These are phyloP conservation scores for Baccha elongata DNA, from an alignment of 2,888 invertebrate species.

Conservation along the genomic window DNA sequence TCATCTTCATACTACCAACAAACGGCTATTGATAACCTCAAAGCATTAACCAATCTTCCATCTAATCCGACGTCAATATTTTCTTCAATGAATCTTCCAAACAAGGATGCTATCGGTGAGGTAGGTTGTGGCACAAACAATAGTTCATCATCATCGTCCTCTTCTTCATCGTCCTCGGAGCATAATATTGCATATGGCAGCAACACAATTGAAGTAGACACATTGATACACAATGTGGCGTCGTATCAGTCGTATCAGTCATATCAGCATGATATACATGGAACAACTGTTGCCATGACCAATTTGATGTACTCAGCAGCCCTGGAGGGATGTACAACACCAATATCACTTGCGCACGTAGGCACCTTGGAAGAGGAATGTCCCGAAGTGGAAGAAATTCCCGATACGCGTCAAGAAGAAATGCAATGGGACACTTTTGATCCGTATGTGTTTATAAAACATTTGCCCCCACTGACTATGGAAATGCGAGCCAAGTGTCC, in stretches of 20 bases:
- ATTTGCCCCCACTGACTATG: constrained; percentile 91
- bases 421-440: constrained; percentile 91
- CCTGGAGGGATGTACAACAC: constrained; percentile 56
- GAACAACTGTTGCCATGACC: constrained; percentile 55
- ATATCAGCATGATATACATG: constrained; percentile 55
- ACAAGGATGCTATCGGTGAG: constrained; percentile 37
- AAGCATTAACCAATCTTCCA: constrained; percentile 83
- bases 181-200: constrained; percentile 46
- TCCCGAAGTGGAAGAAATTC: constrained; percentile 76
- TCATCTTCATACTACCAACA: constrained; percentile 72
- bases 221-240: constrained; percentile 73
- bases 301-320: constrained; percentile 60
- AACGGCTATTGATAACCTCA: constrained; percentile 84
- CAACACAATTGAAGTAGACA: constrained; percentile 67
- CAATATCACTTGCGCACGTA: constrained; percentile 54
- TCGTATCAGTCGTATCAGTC: constrained; percentile 64
- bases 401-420: constrained; percentile 75
- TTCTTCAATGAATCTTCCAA: constrained; percentile 82
- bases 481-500: constrained; percentile 87
- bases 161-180: constrained; percentile 44
- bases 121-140: constrained; percentile 5
- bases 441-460: constrained; percentile 95
- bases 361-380: constrained; percentile 74
- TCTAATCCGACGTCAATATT: constrained; percentile 83
- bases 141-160: constrained; percentile 56